Percentiles rank a stretch among this genome's conserved stretches.
Evolutionary conservation across 2,797 vertebrate species (phyloP).

Genomic region (Pempheris klunzingeri): DNA sequence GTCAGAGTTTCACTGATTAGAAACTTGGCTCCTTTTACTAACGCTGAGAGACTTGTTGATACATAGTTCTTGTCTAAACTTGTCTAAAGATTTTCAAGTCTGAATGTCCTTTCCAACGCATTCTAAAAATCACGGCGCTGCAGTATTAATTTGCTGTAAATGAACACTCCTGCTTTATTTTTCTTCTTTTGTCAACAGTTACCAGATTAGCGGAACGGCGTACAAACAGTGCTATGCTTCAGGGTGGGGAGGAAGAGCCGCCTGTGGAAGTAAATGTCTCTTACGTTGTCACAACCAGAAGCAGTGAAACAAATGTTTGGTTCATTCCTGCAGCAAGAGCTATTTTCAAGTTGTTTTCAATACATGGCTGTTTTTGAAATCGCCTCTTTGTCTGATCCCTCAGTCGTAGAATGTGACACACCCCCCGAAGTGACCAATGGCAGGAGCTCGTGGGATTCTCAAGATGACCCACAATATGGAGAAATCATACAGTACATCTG

Average conservation of each 20-base stretch:
- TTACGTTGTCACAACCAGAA: not conserved
- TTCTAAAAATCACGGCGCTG: not conserved
- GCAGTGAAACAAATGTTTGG: not conserved
- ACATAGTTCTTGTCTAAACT: conserved; percentile 1
- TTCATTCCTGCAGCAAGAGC: not conserved
- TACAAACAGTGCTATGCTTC: conserved; percentile 40
- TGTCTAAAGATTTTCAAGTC: conserved; percentile 10
- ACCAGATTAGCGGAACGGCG: conserved; percentile 48
- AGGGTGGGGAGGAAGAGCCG: conserved; percentile 68
- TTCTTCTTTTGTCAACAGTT: conserved; percentile 65
- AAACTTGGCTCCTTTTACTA: conserved; percentile 1
- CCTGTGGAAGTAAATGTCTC: conserved; percentile 71
- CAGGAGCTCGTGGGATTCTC: not conserved
- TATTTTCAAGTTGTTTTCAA: too few relatives aligned
- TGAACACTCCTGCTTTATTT: conserved; percentile 11
- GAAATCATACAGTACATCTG: conserved; percentile 65
- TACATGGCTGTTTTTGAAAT: too few relatives aligned
- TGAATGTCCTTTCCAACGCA: not conserved
- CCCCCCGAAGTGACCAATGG: conserved; percentile 57
- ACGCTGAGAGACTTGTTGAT: not conserved
- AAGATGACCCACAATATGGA: conserved; percentile 15
- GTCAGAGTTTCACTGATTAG: conserved; percentile 36
- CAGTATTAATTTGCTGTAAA: not conserved
- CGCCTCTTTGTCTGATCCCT: conserved; percentile 17
- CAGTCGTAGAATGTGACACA: conserved; percentile 65